Evolutionary conservation across 2,888 invertebrate species (phyloP).

Genomic region (Dusona sp.): DNA sequence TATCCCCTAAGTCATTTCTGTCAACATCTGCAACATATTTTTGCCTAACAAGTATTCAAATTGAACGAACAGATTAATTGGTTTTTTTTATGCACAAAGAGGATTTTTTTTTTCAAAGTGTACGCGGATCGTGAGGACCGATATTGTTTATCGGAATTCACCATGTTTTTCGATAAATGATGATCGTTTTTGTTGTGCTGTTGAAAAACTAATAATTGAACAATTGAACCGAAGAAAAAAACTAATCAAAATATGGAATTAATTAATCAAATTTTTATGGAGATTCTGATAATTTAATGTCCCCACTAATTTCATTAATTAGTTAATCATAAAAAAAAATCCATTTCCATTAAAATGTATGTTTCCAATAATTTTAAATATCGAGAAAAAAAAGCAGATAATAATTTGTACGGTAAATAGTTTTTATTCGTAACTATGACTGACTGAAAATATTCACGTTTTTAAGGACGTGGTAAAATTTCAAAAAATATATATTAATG

Average conservation of each 20-base stretch:
- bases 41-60: background rate
- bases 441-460: background rate
- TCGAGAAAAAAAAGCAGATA: background rate
- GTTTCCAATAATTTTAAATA: background rate
- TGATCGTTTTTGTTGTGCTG: background rate
- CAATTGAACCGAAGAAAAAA: background rate
- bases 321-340: background rate
- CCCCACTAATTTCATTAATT: no score
- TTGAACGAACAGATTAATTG: background rate
- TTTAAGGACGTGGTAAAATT: background rate
- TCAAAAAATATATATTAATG: background rate
- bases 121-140: background rate
- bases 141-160: background rate
- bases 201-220: background rate
- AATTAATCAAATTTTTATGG: no score
- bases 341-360: background rate
- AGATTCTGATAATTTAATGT: no score
- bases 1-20: background rate
- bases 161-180: background rate
- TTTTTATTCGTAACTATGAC: background rate
- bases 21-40: background rate
- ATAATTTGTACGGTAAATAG: background rate
- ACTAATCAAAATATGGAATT: no score
- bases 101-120: background rate
- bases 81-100: background rate